Evolutionary conservation across 1,140 invertebrate species (phyloP), one percentile per base, ranked within the genome.

Genomic region (Zaprionus camerounensis): DNA sequence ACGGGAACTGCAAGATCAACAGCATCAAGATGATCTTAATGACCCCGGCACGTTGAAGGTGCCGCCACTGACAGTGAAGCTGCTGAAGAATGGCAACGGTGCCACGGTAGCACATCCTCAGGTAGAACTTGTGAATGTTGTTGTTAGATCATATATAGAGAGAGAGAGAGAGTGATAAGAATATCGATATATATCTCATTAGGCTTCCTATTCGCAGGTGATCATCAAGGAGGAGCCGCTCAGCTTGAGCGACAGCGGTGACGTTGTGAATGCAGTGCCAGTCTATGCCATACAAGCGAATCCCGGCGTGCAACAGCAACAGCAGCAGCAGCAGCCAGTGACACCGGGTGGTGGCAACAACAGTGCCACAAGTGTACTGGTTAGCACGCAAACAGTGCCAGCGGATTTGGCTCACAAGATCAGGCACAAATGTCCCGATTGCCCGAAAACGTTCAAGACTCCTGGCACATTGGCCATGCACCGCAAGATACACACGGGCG

Each of bases 361-460:
- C 28, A 92, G 91, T 17, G 91, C 79, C 9, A 79, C 80, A 28
- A 92, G 91, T 22, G 91, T 92, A 1, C 78, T 92, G 31, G 91
- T 92, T n/a, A 87, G 86, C 80, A 78, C 91, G 71, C 83, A 78
- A 71, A 82, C 78, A n/a, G 82, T 77, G 76, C 64, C 78, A 24
- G 77, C 91, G 5, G 91, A 91, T 62, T 38, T 81, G 64, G 82
- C 80, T 13, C 78, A 91, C 36, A 92, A 92, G 78, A 90, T 92
- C n/a, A 90, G 91, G 15, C 91, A 92, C 49, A 92, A 92, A 81
- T 92, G 91, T 68, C 90, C 91, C 15, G 91, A 92, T 56, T 92
- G 91, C 53, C 90, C 91, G 49, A 91, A 91, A 73, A 92, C 91
- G 28, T 92, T 92, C 56, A 92, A 92, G 64, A 92, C 91, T 17